Evolutionary conservation across 2,888 invertebrate species (phyloP).

Genomic region (Drosophila emarginata): DNA sequence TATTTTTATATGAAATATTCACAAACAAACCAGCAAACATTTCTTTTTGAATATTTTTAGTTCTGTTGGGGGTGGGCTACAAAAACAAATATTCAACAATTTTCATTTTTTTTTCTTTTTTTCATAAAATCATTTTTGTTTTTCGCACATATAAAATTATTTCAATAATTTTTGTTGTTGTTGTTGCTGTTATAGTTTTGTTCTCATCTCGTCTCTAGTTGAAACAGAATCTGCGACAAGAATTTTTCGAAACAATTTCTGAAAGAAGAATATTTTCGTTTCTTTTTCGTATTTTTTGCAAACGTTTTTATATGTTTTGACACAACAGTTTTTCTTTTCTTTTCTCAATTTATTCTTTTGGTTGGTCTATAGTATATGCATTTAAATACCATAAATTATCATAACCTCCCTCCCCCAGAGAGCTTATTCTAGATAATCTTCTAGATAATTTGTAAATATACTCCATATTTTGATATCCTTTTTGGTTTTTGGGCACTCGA

Average conservation of each 20-base stretch:
- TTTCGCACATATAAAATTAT: constrained; percentile 67
- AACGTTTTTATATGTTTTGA: constrained; percentile 53
- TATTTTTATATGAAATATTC: constrained; percentile 46
- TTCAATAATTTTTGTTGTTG: constrained; percentile 51
- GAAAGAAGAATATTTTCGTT: constrained; percentile 34
- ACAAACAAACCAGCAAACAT: constrained; percentile 52
- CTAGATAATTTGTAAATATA: constrained; percentile 18
- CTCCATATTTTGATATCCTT: constrained; percentile 22
- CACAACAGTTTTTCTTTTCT: constrained; percentile 14
- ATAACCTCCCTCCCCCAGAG: not conserved
- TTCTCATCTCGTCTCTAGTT: constrained; percentile 2
- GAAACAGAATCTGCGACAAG: constrained; percentile 72
- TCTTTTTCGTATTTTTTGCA: constrained; percentile 31
- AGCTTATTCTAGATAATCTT: constrained; percentile 10
- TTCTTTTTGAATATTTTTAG: constrained; percentile 50
- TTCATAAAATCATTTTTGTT: constrained; percentile 12
- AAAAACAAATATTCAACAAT: constrained; percentile 23
- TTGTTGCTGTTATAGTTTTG: constrained; percentile 18
- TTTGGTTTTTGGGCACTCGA: constrained; percentile 21
- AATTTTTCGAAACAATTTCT: constrained; percentile 44
- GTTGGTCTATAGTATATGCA: not conserved
- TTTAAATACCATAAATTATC: not conserved
- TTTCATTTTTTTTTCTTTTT: constrained; percentile 23
- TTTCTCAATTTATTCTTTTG: not conserved
- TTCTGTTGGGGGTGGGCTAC: constrained; percentile 15